Conservation (phyloP, 2,888 invertebrate genomes). For the Pemphredon lugubris region DNA sequence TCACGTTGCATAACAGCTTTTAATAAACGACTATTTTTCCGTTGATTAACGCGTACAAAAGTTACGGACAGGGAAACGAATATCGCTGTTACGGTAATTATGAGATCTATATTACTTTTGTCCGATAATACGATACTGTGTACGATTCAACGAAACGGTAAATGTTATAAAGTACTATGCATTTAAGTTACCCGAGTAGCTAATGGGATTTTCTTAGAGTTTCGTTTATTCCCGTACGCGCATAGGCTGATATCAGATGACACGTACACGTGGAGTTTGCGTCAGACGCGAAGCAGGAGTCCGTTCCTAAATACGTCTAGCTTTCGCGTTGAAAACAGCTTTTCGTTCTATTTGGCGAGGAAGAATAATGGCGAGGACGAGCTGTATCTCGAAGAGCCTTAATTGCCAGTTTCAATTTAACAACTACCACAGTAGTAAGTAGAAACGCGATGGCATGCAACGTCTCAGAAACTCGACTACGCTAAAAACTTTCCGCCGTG, state of each 20-base stretch:
- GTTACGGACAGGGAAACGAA: too few relatives aligned
- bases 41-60: too few relatives aligned
- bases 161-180: too few relatives aligned
- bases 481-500: too few relatives aligned
- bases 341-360: not conserved
- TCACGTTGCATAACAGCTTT: too few relatives aligned
- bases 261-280: not conserved
- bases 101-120: not conserved
- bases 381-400: constrained; percentile 23
- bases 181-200: too few relatives aligned
- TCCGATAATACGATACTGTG: not conserved
- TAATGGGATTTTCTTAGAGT: not conserved
- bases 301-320: constrained; percentile 16
- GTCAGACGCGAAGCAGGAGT: not conserved
- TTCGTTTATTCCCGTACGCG: not conserved
- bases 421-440: constrained; percentile 4
- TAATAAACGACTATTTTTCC: too few relatives aligned
- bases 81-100: too few relatives aligned
- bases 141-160: too few relatives aligned
- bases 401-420: constrained; percentile 40
- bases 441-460: constrained; percentile 1
- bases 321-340: constrained; percentile 11
- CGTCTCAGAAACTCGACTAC: not conserved
- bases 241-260: not conserved
- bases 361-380: constrained; percentile 23